These are phyloP conservation scores for Daubentonia madagascariensis DNA, from an alignment of 2,113 vertebrate species.

Conservation along the genomic window DNA sequence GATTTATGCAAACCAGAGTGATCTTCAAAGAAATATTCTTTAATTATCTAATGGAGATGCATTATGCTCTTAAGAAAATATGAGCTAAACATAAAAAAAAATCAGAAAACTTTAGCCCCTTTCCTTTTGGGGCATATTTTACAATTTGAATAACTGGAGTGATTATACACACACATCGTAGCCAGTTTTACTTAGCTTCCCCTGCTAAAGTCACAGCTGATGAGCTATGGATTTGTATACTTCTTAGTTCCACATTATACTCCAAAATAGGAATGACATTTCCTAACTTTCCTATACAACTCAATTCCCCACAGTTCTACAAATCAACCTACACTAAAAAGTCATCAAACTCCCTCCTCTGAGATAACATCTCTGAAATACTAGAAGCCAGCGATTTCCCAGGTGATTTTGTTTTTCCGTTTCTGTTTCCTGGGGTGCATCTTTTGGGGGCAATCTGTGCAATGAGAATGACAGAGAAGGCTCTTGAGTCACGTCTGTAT, in stretches of 20 bases:
- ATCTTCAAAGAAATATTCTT: background rate
- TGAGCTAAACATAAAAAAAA: background rate
- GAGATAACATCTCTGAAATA: background rate
- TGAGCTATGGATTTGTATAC: no score
- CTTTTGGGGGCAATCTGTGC: background rate
- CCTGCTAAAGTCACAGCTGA: background rate
- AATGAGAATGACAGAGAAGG: background rate
- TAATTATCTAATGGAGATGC: background rate
- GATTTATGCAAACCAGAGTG: background rate
- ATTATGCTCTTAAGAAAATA: background rate
- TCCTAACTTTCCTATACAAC: background rate
- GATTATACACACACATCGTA: no score
- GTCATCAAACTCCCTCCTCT: background rate
- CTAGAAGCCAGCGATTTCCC: background rate
- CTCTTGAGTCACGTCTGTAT: fast-evolving
- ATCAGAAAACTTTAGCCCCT: background rate
- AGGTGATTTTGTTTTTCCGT: background rate
- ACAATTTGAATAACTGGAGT: background rate
- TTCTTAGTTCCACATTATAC: fast-evolving
- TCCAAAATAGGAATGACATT: background rate
- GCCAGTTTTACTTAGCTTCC: fast-evolving
- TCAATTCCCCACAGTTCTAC: background rate
- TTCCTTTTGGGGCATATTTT: background rate
- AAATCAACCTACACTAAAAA: no score
- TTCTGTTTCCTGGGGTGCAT: background rate